phyloP scores from a whole-genome alignment of 2,888 invertebrate genomes.

The Athrips mouffetella region DNA sequence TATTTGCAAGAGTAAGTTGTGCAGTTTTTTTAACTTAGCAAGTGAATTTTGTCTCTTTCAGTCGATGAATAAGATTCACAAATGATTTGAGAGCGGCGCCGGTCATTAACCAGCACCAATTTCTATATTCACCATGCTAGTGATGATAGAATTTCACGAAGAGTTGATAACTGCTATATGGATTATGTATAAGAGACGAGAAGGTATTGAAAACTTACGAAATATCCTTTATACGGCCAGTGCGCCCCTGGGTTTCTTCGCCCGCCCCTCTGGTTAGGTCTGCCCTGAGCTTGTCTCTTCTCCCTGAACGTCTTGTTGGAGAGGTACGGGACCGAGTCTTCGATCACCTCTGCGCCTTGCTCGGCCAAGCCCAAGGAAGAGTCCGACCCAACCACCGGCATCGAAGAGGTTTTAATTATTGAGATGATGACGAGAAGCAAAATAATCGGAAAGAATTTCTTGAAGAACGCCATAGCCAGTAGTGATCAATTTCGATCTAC shows the following conservation, averaged over 20 bases:
- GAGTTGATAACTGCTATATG: too few relatives aligned
- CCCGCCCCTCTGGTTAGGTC: too few relatives aligned
- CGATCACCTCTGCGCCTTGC: background rate
- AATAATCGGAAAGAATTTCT: background rate
- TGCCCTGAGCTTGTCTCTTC: slow-evolving; percentile 2
- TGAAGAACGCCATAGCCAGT: background rate
- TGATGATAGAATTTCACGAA: too few relatives aligned
- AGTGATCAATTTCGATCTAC: too few relatives aligned
- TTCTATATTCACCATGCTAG: too few relatives aligned
- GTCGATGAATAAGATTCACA: too few relatives aligned
- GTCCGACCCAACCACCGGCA: background rate
- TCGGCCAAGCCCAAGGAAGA: background rate
- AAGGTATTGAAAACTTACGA: background rate
- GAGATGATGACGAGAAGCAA: background rate
- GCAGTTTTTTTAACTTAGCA: too few relatives aligned
- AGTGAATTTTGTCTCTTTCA: too few relatives aligned
- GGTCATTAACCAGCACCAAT: too few relatives aligned
- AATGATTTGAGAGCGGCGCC: too few relatives aligned
- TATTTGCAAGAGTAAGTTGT: too few relatives aligned
- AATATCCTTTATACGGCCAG: slow-evolving; percentile 5
- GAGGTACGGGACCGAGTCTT: background rate
- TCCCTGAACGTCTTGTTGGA: background rate
- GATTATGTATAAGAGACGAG: too few relatives aligned
- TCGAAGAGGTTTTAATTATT: background rate
- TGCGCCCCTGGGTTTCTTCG: background rate